Evolutionary conservation across 53 echinoderm and acorn worm genomes (phyloP).

Genomic region (Holothuria leucospilota): DNA sequence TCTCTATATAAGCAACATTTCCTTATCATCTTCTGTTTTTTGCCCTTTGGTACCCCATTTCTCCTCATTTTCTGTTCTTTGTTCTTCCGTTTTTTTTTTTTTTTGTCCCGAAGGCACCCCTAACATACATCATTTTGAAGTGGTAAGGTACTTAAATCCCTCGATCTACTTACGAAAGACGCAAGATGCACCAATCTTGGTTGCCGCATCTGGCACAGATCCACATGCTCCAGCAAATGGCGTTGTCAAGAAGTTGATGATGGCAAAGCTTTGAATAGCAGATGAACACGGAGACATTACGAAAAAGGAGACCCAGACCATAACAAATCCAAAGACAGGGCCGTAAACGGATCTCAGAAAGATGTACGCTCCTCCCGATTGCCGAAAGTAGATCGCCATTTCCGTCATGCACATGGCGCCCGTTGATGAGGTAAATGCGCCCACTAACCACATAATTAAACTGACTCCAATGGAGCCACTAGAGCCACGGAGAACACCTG

Average conservation of each 20-base stretch:
- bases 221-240: not conserved
- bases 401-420: not conserved
- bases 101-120: no score
- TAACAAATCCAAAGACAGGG: not conserved
- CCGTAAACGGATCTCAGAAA: not conserved
- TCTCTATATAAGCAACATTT: no score
- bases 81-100: no score
- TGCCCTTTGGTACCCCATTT: no score
- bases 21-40: no score
- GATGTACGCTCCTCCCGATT: not conserved
- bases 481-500: no score
- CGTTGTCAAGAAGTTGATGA: constrained; percentile 17
- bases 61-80: no score
- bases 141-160: no score
- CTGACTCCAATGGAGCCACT: no score
- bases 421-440: constrained; percentile 6
- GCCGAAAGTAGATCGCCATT: constrained; percentile 9
- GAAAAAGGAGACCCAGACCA: not conserved
- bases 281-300: not conserved
- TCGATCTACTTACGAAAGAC: not conserved
- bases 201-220: not conserved
- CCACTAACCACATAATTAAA: not conserved
- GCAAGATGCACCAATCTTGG: not conserved
- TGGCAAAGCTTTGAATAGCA: constrained; percentile 14
- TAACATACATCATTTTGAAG: no score